These are phyloP conservation scores for Acanthornis magna DNA, from an alignment of 2,797 vertebrate genomes.

Conservation along the genomic window DNA sequence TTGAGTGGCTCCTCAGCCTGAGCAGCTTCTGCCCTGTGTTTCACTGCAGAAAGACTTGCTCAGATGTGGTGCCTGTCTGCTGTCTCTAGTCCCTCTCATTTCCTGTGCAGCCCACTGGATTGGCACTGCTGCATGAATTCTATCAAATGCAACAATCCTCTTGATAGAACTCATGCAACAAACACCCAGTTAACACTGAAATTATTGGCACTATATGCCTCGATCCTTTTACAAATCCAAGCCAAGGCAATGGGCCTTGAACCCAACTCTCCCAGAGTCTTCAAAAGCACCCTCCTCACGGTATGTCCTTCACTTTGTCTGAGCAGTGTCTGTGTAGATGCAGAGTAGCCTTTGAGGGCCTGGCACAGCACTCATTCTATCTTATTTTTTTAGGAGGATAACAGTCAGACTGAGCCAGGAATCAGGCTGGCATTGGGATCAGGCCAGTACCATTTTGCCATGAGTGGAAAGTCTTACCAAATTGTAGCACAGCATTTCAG, in stretches of 20 bases:
- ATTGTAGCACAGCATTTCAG: conserved; percentile 72
- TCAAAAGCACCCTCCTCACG: background rate
- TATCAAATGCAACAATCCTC: background rate
- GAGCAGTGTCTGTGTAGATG: background rate
- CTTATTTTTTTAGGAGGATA: conserved; percentile 63
- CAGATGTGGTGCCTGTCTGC: background rate
- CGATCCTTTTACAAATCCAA: background rate
- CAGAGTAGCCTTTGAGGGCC: background rate
- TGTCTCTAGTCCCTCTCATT: background rate
- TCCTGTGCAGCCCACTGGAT: background rate
- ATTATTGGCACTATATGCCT: background rate
- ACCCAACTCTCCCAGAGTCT: background rate
- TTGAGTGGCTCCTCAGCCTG: background rate
- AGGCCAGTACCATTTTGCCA: conserved; percentile 75
- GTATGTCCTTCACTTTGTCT: background rate
- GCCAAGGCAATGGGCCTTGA: background rate
- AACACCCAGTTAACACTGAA: background rate
- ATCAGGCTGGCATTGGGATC: background rate
- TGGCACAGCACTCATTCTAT: background rate
- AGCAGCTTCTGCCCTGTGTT: background rate
- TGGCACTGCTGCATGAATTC: background rate
- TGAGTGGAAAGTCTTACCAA: conserved; percentile 77
- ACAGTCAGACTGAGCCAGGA: conserved; percentile 21
- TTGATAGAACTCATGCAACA: background rate
- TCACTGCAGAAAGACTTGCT: background rate